Percentiles rank a stretch among this genome's conserved stretches.
Evolutionary conservation across 2,888 invertebrate species (phyloP).

Genomic region (Tethea ocularis): DNA sequence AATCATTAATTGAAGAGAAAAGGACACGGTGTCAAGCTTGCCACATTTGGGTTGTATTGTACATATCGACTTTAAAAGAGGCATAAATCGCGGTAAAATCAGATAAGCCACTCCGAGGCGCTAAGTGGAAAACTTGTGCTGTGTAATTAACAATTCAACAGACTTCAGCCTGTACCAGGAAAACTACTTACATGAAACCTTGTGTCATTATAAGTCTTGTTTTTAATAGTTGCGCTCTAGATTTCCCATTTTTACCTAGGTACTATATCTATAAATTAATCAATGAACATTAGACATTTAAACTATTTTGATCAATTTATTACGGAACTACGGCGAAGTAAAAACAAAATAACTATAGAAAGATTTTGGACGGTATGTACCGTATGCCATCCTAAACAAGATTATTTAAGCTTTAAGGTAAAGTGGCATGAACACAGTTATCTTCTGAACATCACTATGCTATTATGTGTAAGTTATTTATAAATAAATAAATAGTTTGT

Average conservation of each 20-base stretch:
- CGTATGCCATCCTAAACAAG: no score
- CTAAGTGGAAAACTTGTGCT: slow-evolving; percentile 74
- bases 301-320: not conserved
- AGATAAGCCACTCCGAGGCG: slow-evolving; percentile 62
- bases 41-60: slow-evolving; percentile 21
- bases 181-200: slow-evolving; percentile 58
- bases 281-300: no score
- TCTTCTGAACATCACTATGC: no score
- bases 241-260: not conserved
- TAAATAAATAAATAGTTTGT: no score
- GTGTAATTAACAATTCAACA: slow-evolving; percentile 76
- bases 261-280: not conserved
- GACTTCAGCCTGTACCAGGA: slow-evolving; percentile 54
- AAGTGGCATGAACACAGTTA: no score
- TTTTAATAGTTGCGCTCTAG: slow-evolving; percentile 8
- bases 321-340: no score
- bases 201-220: slow-evolving; percentile 42
- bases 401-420: no score
- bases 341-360: no score
- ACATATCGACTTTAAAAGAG: slow-evolving; percentile 43
- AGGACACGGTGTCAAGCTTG: slow-evolving; percentile 32
- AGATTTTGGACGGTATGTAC: no score
- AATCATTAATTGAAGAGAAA: slow-evolving; percentile 22
- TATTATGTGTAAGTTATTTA: no score
- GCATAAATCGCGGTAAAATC: slow-evolving; percentile 62